Percentiles rank a stretch among this genome's conserved stretches.
These are phyloP conservation scores for Anagrus nilaparvatae DNA, from an alignment of 1,140 invertebrate species.

Conservation along the genomic window DNA sequence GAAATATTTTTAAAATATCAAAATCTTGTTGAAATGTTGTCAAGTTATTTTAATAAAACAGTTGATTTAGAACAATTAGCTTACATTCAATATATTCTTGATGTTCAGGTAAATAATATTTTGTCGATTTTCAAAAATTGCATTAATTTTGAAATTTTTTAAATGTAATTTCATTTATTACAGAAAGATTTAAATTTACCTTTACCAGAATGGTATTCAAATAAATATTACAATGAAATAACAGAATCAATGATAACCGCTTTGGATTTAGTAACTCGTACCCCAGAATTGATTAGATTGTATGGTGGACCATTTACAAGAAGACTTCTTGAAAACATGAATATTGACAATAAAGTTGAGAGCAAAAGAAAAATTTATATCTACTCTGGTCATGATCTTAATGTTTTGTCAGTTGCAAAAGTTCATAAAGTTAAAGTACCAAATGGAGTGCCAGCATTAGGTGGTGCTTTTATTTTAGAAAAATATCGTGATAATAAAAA, in stretches of 20 bases:
- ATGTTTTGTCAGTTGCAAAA: slow-evolving; percentile 5
- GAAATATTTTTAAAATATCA: too few relatives aligned
- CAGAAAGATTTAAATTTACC: neutral
- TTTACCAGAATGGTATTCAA: slow-evolving; percentile 4
- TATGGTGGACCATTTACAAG: neutral
- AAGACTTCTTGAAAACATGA: slow-evolving; percentile 2
- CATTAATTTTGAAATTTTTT: too few relatives aligned
- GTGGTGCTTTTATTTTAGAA: slow-evolving; percentile 7
- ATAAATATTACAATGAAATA: neutral
- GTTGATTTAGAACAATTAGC: too few relatives aligned
- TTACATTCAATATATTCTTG: too few relatives aligned
- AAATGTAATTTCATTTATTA: too few relatives aligned
- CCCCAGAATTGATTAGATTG: neutral
- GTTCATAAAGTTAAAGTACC: too few relatives aligned
- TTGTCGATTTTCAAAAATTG: too few relatives aligned
- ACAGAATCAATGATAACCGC: neutral
- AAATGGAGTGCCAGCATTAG: slow-evolving; percentile 1
- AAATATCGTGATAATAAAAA: neutral
- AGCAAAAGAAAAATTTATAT: slow-evolving; percentile 5
- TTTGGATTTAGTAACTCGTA: slow-evolving; percentile 4
- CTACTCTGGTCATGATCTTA: slow-evolving; percentile 11
- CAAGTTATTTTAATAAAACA: too few relatives aligned
- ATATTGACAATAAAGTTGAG: neutral
- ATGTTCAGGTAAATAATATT: too few relatives aligned
- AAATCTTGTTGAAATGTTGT: too few relatives aligned